These are phyloP conservation scores for Agrochola macilenta DNA, from an alignment of 2,888 invertebrate species.

Conservation along the genomic window DNA sequence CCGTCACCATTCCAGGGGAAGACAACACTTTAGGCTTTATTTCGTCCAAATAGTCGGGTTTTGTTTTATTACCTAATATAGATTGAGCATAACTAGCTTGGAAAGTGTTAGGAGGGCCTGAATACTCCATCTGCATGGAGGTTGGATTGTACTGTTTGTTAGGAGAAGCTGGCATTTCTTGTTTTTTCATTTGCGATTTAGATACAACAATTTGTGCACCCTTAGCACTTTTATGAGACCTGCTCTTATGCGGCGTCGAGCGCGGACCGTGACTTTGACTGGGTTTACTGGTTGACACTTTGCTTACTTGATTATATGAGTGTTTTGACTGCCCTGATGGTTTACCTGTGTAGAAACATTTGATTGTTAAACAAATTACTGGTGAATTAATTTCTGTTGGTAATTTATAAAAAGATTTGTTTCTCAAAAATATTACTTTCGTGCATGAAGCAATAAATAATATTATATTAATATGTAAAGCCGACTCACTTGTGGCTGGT, in stretches of 20 bases:
- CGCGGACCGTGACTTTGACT: constrained; percentile 80
- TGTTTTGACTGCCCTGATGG: constrained; percentile 87
- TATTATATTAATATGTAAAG: not conserved
- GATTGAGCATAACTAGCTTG: constrained; percentile 88
- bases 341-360: constrained; percentile 80
- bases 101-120: constrained; percentile 85
- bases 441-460: not conserved
- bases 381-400: not conserved
- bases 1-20: constrained; percentile 80
- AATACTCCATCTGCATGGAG: constrained; percentile 80
- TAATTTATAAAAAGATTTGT: not conserved
- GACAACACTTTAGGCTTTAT: constrained; percentile 80
- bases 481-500: constrained; percentile 83
- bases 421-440: not conserved
- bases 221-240: constrained; percentile 76
- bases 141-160: constrained; percentile 78
- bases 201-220: constrained; percentile 63
- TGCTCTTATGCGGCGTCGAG: constrained; percentile 77
- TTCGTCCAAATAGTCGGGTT: constrained; percentile 82
- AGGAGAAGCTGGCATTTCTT: constrained; percentile 78
- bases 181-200: constrained; percentile 80
- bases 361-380: not conserved
- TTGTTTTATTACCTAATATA: constrained; percentile 81
- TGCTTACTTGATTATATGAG: constrained; percentile 89
- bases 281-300: constrained; percentile 89